Evolutionary conservation across 1,140 invertebrate genomes (phyloP).

Genomic region (Halyomorpha halys): DNA sequence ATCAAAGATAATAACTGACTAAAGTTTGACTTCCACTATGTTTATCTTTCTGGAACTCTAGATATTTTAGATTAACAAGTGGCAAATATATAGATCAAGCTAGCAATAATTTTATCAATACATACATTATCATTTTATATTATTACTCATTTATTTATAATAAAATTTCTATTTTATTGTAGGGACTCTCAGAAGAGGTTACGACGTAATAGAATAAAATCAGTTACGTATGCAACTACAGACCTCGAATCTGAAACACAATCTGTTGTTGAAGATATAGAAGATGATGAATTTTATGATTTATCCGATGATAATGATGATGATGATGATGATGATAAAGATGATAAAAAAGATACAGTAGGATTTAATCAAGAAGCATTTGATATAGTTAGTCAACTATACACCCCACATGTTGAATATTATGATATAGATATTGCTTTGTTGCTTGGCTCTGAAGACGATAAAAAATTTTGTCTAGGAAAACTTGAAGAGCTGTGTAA

Average conservation of each 20-base stretch:
- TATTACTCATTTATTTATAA: too few species aligned
- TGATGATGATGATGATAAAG: conserved; percentile 33
- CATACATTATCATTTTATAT: too few species aligned
- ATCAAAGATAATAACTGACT: too few species aligned
- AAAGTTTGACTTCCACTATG: too few species aligned
- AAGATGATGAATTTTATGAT: conserved; percentile 33
- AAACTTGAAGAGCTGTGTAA: conserved; percentile 29
- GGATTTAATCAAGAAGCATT: background rate
- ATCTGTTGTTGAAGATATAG: conserved; percentile 25
- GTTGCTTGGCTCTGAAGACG: conserved; percentile 28
- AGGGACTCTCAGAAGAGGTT: background rate
- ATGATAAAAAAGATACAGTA: conserved; percentile 27
- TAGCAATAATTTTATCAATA: too few species aligned
- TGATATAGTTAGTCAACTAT: background rate
- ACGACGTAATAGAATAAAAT: background rate
- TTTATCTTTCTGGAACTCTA: too few species aligned
- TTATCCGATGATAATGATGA: conserved; percentile 32
- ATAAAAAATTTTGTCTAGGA: conserved; percentile 29
- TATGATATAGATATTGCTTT: conserved; percentile 30
- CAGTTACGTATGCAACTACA: background rate
- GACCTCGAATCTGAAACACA: conserved; percentile 28
- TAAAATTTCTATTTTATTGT: background rate
- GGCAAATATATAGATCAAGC: too few species aligned
- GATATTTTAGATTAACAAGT: too few species aligned
- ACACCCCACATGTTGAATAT: conserved; percentile 9